phyloP scores from a whole-genome alignment of 1,140 invertebrate species.

The Rhopalosiphum maidis region DNA sequence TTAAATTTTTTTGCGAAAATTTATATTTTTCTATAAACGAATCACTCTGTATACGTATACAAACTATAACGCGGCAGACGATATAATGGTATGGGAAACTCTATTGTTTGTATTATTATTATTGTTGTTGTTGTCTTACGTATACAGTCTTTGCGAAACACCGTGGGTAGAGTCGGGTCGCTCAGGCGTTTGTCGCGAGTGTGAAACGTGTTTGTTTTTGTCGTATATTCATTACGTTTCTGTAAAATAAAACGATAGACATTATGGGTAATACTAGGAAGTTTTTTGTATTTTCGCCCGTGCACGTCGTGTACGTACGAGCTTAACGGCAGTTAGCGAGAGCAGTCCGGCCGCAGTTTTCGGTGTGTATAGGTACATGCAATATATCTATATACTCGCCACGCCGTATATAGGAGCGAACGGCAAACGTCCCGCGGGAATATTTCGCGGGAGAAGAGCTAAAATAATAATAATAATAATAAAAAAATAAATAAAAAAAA shows the following conservation, averaged over 20 bases:
- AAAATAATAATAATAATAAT: neutral
- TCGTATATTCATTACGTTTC: neutral
- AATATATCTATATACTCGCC: neutral
- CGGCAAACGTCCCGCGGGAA: slow-evolving; percentile 38
- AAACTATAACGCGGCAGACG: neutral
- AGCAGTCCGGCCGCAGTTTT: neutral
- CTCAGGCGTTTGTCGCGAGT: neutral
- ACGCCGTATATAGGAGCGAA: neutral
- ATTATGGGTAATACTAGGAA: neutral
- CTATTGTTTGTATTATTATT: neutral
- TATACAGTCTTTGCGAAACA: neutral
- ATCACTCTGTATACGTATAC: neutral
- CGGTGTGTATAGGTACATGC: neutral
- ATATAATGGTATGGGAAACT: neutral
- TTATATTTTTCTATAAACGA: neutral
- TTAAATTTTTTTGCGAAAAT: neutral
- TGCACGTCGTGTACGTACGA: neutral
- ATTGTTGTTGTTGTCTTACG: neutral
- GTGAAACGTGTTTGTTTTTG: neutral
- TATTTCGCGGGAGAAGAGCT: neutral
- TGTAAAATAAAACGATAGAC: neutral
- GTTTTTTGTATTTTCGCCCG: neutral
- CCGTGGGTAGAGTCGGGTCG: neutral
- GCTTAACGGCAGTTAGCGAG: slow-evolving; percentile 5
- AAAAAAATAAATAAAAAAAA: neutral